Evolutionary conservation across 2,888 invertebrate species (phyloP).

Genomic region (Nomada hirtipes): DNA sequence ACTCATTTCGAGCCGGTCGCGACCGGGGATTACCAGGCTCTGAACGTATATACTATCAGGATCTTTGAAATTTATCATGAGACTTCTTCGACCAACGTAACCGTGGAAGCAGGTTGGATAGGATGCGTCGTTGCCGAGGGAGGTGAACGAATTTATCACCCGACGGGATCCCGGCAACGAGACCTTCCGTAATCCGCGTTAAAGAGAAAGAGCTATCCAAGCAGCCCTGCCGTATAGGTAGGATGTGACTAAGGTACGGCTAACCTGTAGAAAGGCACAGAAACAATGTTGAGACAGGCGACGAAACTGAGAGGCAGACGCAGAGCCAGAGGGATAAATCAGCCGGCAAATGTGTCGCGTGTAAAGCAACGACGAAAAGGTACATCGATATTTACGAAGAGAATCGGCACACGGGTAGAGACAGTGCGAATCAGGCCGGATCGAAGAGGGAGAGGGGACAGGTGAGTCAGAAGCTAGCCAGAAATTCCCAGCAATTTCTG

Average conservation of each 20-base stretch:
- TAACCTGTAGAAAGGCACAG: background rate
- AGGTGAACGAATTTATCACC: constrained; percentile 70
- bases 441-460: constrained; percentile 1
- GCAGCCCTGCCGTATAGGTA: background rate
- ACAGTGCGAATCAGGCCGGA: constrained; percentile 29
- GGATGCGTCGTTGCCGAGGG: constrained; percentile 56
- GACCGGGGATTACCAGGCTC: constrained; percentile 38
- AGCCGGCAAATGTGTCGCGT: constrained; percentile 21
- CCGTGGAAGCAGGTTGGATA: constrained; percentile 33
- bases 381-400: constrained; percentile 66
- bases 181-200: constrained; percentile 70
- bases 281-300: background rate
- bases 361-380: constrained; percentile 61
- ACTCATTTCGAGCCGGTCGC: constrained; percentile 56
- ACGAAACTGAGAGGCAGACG: constrained; percentile 8
- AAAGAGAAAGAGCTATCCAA: constrained; percentile 68
- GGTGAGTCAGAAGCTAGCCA: constrained; percentile 29
- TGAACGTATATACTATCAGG: constrained; percentile 57
- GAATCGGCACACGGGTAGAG: constrained; percentile 7
- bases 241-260: background rate
- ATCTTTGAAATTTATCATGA: constrained; percentile 71
- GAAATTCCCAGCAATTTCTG: constrained; percentile 64
- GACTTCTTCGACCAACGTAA: constrained; percentile 44
- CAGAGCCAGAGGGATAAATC: background rate
- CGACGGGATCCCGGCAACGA: constrained; percentile 65